Conservation (phyloP, 30 jellyfish, hydroid and myxozoan genomes). For the Mastigias papua region DNA sequence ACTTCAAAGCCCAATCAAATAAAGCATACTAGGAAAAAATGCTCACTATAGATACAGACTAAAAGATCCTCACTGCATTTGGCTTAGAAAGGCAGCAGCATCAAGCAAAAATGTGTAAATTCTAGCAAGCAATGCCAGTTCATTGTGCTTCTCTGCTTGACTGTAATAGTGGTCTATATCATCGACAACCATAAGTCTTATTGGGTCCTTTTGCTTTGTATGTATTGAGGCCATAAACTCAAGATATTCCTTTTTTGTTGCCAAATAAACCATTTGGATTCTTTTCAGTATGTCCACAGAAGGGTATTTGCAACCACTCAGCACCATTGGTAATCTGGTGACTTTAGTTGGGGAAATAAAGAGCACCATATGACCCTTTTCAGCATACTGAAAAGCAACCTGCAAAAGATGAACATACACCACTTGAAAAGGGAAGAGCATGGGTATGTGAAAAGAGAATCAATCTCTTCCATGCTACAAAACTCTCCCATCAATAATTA, state of each 20-base stretch:
- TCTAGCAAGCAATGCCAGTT: slow-evolving; percentile 41
- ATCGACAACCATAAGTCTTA: slow-evolving; percentile 32
- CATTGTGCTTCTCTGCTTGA: slow-evolving; percentile 25
- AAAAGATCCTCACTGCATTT: background rate
- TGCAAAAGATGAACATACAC: too few relatives aligned
- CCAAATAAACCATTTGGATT: slow-evolving; percentile 38
- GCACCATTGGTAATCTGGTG: slow-evolving; percentile 25
- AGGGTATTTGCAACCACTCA: slow-evolving; percentile 22
- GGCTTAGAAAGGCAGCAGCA: slow-evolving; percentile 34
- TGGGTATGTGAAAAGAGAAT: background rate
- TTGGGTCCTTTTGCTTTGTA: slow-evolving; percentile 10
- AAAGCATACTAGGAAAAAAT: too few relatives aligned
- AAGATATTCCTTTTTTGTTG: slow-evolving; percentile 23
- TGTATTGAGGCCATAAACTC: slow-evolving; percentile 73
- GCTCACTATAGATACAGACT: too few relatives aligned
- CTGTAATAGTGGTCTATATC: slow-evolving; percentile 39
- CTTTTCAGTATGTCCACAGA: slow-evolving; percentile 14
- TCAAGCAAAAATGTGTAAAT: slow-evolving; percentile 40
- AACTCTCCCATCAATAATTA: too few relatives aligned
- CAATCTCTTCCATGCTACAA: too few relatives aligned
- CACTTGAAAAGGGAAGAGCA: too few relatives aligned
- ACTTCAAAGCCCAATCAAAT: too few relatives aligned
- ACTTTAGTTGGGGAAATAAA: slow-evolving; percentile 54
- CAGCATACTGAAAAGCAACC: slow-evolving; percentile 46
- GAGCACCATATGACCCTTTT: slow-evolving; percentile 15